Evolutionary conservation across 2,888 invertebrate species (phyloP), one percentile per base, ranked within the genome.

Genomic region (Nomada goodeniana): DNA sequence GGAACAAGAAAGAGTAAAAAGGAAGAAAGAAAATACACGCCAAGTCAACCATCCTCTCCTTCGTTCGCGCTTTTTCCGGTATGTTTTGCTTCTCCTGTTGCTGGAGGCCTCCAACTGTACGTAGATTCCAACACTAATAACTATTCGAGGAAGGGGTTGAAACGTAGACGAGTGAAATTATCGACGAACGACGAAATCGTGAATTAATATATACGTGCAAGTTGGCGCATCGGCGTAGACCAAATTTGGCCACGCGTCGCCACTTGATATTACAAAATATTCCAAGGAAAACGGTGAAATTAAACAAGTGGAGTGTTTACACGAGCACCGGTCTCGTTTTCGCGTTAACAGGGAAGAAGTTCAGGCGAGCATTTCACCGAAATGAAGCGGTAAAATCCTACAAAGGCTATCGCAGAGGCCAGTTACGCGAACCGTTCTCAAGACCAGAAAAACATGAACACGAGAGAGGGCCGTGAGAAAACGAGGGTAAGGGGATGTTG

Each of bases 51-150:
- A 69, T 82, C 79, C 85, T 76, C 85, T 74, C 76, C 52, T 76
- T 72, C 68, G 67, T 67, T 69, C 71, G 74, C 69, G 84, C 82
- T 86, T 88, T 89, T 89, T 85, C 89, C 88, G 87, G 70, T 74
- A 76, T 83, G 88, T 79, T 89, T 86, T 89, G 89, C 81, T 76
- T 75, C 82, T 73, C 73, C 80, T 71, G 79, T 83, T 82, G 76
- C 72, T 83, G 61, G 85, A 87, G 77, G 83, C 76, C 83, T 82
- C 79, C 88, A 88, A 85, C 86, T 88, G 82, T 82, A 88, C 87
- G 84, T 76, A 76, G 82, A 84, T 81, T 81, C 86, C 81, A 60
- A 59, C 77, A 55, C 81, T 81, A 85, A 87, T 76, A 83, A 83
- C 77, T 68, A 61, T n/a, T 42, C 52, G 55, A 36, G 59, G 64